A percentile compares a stretch with the other conserved stretches of the same genome.
Conservation (phyloP, 2,888 invertebrate species). For the Dynastes maya region DNA sequence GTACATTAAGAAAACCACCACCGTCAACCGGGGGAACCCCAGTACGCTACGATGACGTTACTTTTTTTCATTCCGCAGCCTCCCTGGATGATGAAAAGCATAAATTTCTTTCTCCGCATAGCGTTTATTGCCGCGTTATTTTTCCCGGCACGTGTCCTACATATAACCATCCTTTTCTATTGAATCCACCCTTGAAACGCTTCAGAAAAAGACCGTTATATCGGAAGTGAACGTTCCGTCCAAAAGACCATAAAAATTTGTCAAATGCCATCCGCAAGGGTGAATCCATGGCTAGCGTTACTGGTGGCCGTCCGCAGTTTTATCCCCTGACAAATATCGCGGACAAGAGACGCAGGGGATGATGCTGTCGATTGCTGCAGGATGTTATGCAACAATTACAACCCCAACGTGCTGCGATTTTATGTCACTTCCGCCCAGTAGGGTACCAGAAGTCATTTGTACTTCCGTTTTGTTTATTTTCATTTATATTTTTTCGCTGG, state of each 20-base stretch:
- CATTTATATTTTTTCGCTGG: not conserved
- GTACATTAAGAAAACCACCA: conserved; percentile 67
- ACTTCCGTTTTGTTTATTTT: too few species aligned
- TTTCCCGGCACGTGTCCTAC: conserved; percentile 20
- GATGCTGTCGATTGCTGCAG: conserved; percentile 56
- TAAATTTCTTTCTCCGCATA: conserved; percentile 18
- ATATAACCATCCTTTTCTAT: not conserved
- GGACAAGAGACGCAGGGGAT: conserved; percentile 29
- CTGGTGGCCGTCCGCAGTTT: conserved; percentile 54
- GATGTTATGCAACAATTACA: conserved; percentile 67
- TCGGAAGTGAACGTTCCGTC: conserved; percentile 26
- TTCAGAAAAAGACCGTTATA: not conserved
- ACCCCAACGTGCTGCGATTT: conserved; percentile 67
- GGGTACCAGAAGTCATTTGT: conserved; percentile 26
- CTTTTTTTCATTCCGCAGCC: conserved; percentile 7
- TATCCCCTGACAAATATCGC: too few species aligned
- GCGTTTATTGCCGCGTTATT: conserved; percentile 30
- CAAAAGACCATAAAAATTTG: conserved; percentile 47
- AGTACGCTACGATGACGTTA: not conserved
- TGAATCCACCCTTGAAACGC: not conserved
- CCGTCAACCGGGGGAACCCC: not conserved
- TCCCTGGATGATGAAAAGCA: not conserved
- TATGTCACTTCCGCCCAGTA: conserved; percentile 64
- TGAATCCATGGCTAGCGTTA: not conserved
- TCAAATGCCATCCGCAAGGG: conserved; percentile 52